These are phyloP conservation scores for Poliocrania exsul DNA, from an alignment of 2,797 vertebrate species.

Conservation along the genomic window DNA sequence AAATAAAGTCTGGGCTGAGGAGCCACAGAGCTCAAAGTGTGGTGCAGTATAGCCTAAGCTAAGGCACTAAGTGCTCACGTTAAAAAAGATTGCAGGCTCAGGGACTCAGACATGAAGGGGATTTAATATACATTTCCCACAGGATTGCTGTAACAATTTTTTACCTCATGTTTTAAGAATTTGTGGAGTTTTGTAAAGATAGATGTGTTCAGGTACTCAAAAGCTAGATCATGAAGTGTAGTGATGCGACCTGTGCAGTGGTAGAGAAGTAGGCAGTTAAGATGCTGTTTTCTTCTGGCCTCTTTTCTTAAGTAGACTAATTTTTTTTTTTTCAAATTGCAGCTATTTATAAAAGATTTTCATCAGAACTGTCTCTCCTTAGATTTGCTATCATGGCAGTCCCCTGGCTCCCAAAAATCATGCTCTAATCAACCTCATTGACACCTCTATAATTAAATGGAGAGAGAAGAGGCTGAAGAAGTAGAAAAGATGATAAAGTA, in stretches of 20 bases:
- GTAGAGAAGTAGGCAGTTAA: background rate
- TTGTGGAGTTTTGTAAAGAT: background rate
- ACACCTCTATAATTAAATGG: constrained; percentile 56
- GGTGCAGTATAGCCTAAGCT: background rate
- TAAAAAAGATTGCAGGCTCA: background rate
- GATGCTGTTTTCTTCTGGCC: background rate
- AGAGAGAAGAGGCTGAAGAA: constrained; percentile 11
- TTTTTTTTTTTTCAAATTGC: background rate
- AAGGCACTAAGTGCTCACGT: background rate
- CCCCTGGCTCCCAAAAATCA: constrained; percentile 28
- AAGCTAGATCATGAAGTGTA: background rate
- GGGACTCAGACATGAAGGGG: fast-evolving
- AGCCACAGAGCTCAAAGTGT: background rate
- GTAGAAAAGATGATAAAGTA: constrained; percentile 6
- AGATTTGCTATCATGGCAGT: constrained; percentile 2
- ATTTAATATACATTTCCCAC: background rate
- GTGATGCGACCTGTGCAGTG: background rate
- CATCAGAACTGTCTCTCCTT: constrained; percentile 25
- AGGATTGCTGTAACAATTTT: background rate
- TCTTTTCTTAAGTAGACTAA: constrained; percentile 36
- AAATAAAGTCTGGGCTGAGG: background rate
- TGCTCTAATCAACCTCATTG: constrained; percentile 62
- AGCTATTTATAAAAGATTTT: constrained; percentile 55
- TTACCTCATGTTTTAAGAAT: background rate
- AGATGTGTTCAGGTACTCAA: background rate